Percentiles rank a stretch among this genome's conserved stretches.
These are phyloP conservation scores for Cryptus armator DNA, from an alignment of 2,888 invertebrate species.

Conservation along the genomic window DNA sequence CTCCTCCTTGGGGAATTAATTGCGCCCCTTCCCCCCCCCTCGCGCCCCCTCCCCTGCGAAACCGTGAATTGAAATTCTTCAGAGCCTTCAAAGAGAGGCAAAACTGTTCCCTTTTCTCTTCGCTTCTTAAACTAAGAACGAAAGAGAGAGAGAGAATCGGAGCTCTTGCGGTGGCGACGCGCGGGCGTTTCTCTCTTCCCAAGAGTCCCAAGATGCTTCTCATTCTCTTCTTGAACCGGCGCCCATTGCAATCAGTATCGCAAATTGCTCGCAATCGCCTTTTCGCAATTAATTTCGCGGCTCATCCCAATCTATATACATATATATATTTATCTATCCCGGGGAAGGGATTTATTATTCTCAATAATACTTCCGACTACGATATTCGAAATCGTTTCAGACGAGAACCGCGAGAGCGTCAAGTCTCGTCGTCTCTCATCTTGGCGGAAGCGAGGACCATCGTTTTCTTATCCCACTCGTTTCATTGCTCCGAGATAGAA, in stretches of 20 bases:
- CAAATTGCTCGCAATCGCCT: constrained; percentile 83
- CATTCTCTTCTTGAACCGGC: constrained; percentile 69
- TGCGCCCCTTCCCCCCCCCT: constrained; percentile 77
- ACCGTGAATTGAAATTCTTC: constrained; percentile 81
- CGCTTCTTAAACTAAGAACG: constrained; percentile 41
- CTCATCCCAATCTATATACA: constrained; percentile 74
- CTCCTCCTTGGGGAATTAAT: constrained; percentile 82
- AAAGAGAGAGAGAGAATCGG: constrained; percentile 32
- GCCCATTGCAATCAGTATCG: constrained; percentile 81
- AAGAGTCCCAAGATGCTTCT: constrained; percentile 58
- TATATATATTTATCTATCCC: neutral
- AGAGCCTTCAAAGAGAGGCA: constrained; percentile 76
- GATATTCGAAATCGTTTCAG: constrained; percentile 64
- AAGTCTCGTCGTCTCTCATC: constrained; percentile 44
- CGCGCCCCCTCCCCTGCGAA: constrained; percentile 64
- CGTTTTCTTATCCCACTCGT: constrained; percentile 55
- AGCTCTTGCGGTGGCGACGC: constrained; percentile 11
- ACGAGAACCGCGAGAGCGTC: constrained; percentile 34
- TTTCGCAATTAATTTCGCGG: constrained; percentile 80
- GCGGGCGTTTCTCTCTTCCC: constrained; percentile 29
- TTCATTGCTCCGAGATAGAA: constrained; percentile 16
- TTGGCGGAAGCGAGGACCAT: constrained; percentile 4
- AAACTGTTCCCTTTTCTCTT: constrained; percentile 63
- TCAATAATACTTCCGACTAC: constrained; percentile 67
- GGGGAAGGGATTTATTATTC: constrained; percentile 69